A percentile compares a stretch with the other conserved stretches of the same genome.
Conservation (phyloP, 2,797 vertebrate species). For the Peromyscus aztecus region DNA sequence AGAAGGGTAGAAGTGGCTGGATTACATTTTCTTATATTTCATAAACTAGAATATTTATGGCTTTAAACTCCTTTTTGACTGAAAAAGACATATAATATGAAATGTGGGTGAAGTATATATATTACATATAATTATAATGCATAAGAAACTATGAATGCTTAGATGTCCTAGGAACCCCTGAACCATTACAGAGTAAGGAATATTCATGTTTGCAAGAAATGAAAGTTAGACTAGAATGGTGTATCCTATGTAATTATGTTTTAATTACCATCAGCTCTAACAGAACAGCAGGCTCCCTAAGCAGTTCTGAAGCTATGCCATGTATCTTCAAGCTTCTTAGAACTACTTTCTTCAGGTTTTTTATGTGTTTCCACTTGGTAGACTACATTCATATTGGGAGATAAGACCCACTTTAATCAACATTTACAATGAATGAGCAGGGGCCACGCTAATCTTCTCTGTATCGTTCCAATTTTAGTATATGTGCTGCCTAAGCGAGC, state of each 20-base stretch:
- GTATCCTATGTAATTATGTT: neutral
- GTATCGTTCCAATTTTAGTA: too few species aligned
- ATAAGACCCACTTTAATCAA: neutral
- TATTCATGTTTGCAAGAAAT: neutral
- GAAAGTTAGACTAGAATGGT: neutral
- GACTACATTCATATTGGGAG: neutral
- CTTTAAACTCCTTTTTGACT: neutral
- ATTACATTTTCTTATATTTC: neutral
- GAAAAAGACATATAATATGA: neutral
- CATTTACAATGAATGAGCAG: neutral
- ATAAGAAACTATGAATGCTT: neutral
- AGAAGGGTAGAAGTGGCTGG: neutral
- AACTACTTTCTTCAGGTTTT: slow-evolving; percentile 4
- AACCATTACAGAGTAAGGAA: neutral
- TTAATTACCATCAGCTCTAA: neutral
- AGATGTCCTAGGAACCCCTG: neutral
- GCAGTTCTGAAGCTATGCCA: neutral
- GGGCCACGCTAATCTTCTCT: too few species aligned
- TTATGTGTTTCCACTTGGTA: neutral
- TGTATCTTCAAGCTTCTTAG: neutral
- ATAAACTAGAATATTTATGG: neutral
- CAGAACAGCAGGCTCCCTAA: neutral
- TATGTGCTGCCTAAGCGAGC: too few species aligned
- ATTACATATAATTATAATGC: neutral
- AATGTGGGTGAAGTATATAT: neutral